Evolutionary conservation across 2,888 invertebrate species (phyloP).

Genomic region (Spodoptera picta): DNA sequence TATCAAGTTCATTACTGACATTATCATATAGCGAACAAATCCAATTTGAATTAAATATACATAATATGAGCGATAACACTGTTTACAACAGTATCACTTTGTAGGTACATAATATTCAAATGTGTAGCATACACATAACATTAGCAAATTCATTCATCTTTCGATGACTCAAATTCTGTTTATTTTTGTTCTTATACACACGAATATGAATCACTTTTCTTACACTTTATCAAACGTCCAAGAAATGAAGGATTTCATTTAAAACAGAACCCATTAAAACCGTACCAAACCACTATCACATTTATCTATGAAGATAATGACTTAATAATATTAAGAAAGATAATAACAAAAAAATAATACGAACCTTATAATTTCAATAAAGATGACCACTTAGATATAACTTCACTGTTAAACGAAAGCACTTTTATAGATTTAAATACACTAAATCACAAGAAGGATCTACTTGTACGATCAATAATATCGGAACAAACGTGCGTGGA

Average conservation of each 20-base stretch:
- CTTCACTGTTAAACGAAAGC: slow-evolving; percentile 51
- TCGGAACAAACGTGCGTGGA: slow-evolving; percentile 57
- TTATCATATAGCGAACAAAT: slow-evolving; percentile 45
- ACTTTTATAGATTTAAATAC: slow-evolving; percentile 43
- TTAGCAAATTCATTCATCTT: slow-evolving; percentile 56
- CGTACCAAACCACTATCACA: slow-evolving; percentile 80
- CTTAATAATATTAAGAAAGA: slow-evolving; percentile 64
- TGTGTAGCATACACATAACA: slow-evolving; percentile 59
- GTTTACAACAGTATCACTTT: slow-evolving; percentile 66
- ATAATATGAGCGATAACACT: slow-evolving; percentile 59
- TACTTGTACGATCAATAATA: slow-evolving; percentile 73
- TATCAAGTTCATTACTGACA: slow-evolving; percentile 45
- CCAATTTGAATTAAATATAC: slow-evolving; percentile 42
- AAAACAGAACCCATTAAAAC: slow-evolving; percentile 34
- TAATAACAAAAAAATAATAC: slow-evolving; percentile 62
- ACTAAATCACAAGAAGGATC: slow-evolving; percentile 70
- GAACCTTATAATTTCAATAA: slow-evolving; percentile 55
- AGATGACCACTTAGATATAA: slow-evolving; percentile 52
- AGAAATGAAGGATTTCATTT: slow-evolving; percentile 15
- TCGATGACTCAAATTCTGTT: slow-evolving; percentile 65
- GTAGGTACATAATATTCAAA: slow-evolving; percentile 42
- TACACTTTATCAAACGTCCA: slow-evolving; percentile 2
- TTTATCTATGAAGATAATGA: slow-evolving; percentile 72
- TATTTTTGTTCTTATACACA: slow-evolving; percentile 51
- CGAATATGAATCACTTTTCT: slow-evolving; percentile 39